A percentile compares a stretch with the other conserved stretches of the same genome.
Evolutionary conservation across 2,888 invertebrate species (phyloP).

Genomic region (Chesias legatella): DNA sequence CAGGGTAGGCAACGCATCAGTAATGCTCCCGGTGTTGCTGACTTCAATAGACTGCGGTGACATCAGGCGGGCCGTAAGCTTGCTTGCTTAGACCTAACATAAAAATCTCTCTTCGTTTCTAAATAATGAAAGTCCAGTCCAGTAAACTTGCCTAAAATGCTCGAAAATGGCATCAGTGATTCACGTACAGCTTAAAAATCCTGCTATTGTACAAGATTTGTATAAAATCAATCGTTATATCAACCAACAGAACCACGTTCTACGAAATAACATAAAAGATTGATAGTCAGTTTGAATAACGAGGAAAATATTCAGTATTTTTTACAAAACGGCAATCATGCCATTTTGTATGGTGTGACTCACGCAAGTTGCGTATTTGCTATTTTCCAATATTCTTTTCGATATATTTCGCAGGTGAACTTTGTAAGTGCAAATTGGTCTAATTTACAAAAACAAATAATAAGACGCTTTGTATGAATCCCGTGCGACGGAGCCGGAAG

Average conservation of each 20-base stretch:
- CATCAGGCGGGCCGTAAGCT: no score
- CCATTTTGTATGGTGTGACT: constrained; percentile 15
- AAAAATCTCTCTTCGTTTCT: no score
- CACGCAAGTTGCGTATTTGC: constrained; percentile 20
- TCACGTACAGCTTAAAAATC: no score
- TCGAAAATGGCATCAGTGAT: no score
- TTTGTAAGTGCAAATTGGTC: constrained; percentile 18
- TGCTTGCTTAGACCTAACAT: no score
- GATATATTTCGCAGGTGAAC: constrained; percentile 12
- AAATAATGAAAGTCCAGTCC: no score
- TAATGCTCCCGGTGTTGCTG: no score
- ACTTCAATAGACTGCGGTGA: no score
- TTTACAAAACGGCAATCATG: constrained; percentile 15
- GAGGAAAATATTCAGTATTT: constrained; percentile 16
- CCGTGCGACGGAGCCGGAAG: not conserved
- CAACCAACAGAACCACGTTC: constrained; percentile 6
- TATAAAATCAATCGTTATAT: constrained; percentile 3
- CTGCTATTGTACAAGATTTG: no score
- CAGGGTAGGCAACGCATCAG: no score
- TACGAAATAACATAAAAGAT: constrained; percentile 17
- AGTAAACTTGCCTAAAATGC: no score
- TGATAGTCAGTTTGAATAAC: constrained; percentile 12
- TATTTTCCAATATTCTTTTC: constrained; percentile 16
- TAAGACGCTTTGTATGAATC: constrained; percentile 11
- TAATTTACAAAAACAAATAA: constrained; percentile 16